Conservation (phyloP, 2,797 vertebrate genomes). For the Antennarius maculatus region DNA sequence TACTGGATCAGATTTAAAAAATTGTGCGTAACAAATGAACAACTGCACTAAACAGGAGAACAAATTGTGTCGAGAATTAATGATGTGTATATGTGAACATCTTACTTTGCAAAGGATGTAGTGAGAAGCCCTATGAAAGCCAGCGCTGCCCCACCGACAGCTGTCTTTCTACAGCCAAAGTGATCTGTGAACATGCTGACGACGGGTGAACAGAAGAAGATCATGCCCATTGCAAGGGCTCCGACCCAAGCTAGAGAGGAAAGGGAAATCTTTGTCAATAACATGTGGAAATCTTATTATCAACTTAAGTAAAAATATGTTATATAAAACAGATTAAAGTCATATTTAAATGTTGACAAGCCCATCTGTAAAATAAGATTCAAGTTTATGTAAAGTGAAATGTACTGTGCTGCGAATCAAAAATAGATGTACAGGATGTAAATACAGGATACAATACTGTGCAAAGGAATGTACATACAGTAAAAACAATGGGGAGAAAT, state of each 20-base stretch:
- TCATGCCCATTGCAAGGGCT: constrained; percentile 97
- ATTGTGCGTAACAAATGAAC: too few relatives aligned
- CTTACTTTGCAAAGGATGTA: constrained; percentile 96
- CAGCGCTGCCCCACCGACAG: constrained; percentile 88
- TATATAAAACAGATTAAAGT: too few relatives aligned
- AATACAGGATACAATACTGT: background rate
- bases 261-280: constrained; percentile 18
- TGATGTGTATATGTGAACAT: background rate
- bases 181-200: constrained; percentile 99
- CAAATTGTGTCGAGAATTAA: background rate
- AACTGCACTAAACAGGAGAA: background rate
- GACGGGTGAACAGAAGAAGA: constrained; percentile 97
- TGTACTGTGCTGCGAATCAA: background rate
- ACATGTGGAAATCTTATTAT: constrained; percentile 1
- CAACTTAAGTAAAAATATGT: too few relatives aligned
- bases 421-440: background rate
- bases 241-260: constrained; percentile 90
- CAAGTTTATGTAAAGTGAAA: constrained; percentile 9
- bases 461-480: background rate
- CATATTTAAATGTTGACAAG: too few relatives aligned
- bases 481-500: background rate
- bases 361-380: background rate
- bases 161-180: constrained; percentile 94
- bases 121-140: constrained; percentile 94
- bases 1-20: too few relatives aligned